Percentiles rank a stretch among this genome's conserved stretches.
Conservation (phyloP, 2,888 invertebrate species). For the Lacanobia wlatinum region DNA sequence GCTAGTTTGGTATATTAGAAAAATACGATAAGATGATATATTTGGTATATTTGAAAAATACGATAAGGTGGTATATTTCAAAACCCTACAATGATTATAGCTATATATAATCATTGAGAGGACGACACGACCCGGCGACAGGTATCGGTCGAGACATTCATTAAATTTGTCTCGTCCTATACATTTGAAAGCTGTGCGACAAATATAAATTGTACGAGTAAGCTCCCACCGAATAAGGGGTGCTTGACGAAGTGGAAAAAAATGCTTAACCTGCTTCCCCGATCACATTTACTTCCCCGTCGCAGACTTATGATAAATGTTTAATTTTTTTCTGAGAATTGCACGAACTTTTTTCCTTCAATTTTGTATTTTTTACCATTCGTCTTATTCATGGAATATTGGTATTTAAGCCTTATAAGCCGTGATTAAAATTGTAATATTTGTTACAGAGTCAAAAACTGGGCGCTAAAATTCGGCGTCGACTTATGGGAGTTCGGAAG, state of each 20-base stretch:
- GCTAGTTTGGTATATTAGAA: no score
- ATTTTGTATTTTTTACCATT: conserved; percentile 37
- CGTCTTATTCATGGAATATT: neutral
- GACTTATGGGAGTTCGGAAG: conserved; percentile 97
- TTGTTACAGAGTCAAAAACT: conserved; percentile 96
- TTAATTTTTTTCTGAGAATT: conserved; percentile 57
- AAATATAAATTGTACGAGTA: conserved; percentile 75
- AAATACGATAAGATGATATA: no score
- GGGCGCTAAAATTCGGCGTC: conserved; percentile 97
- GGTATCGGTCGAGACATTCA: conserved; percentile 74
- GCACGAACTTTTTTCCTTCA: conserved; percentile 32
- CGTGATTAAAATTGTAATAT: conserved; percentile 37
- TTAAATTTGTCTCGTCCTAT: conserved; percentile 79
- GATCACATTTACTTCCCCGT: conserved; percentile 83
- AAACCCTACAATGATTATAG: conserved; percentile 67
- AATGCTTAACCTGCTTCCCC: conserved; percentile 84
- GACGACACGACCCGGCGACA: conserved; percentile 61
- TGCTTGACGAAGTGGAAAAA: conserved; percentile 82
- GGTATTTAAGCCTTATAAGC: neutral
- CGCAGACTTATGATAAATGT: conserved; percentile 81
- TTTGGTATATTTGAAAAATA: no score
- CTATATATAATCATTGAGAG: conserved; percentile 69
- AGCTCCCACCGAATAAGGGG: conserved; percentile 80
- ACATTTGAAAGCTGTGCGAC: conserved; percentile 74
- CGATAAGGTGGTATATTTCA: neutral